Percentiles rank a stretch among this genome's conserved stretches.
Evolutionary conservation across 2,113 vertebrate genomes (phyloP).

Genomic region (Amphiprion percula): DNA sequence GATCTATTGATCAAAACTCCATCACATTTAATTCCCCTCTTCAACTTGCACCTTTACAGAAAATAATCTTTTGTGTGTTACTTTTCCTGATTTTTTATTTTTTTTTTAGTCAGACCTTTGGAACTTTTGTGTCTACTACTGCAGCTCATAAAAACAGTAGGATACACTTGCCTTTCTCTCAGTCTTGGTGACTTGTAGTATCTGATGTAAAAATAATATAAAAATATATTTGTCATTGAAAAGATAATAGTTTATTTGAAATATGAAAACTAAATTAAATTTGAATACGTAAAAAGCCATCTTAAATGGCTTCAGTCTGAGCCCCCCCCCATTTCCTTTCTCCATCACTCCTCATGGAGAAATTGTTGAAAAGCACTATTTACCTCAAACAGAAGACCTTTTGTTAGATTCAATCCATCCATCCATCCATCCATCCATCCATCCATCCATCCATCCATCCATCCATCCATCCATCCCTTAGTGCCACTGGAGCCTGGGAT

Average conservation of each 20-base stretch:
- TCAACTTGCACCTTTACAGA: too few species aligned
- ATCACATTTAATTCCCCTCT: too few species aligned
- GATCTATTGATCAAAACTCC: too few species aligned
- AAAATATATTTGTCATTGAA: background rate
- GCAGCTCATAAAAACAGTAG: background rate
- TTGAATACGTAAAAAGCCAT: conserved; percentile 21
- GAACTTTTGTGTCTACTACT: background rate
- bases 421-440: too few species aligned
- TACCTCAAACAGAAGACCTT: background rate
- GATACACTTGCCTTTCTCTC: background rate
- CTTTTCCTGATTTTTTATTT: too few species aligned
- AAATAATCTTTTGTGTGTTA: too few species aligned
- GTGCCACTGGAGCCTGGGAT: background rate
- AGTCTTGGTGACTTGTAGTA: conserved; percentile 10
- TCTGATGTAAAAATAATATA: background rate
- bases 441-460: background rate
- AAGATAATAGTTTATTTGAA: conserved; percentile 33
- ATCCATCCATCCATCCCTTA: background rate
- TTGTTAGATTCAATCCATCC: background rate
- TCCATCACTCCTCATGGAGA: background rate
- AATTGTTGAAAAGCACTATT: background rate
- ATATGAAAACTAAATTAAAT: conserved; percentile 37
- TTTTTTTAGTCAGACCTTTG: too few species aligned
- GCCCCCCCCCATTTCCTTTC: background rate
- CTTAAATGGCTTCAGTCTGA: conserved; percentile 19